Percentiles rank a stretch among this genome's conserved stretches.
phyloP scores from a whole-genome alignment of 2,888 invertebrate species.

The Quadroppia sp. region DNA sequence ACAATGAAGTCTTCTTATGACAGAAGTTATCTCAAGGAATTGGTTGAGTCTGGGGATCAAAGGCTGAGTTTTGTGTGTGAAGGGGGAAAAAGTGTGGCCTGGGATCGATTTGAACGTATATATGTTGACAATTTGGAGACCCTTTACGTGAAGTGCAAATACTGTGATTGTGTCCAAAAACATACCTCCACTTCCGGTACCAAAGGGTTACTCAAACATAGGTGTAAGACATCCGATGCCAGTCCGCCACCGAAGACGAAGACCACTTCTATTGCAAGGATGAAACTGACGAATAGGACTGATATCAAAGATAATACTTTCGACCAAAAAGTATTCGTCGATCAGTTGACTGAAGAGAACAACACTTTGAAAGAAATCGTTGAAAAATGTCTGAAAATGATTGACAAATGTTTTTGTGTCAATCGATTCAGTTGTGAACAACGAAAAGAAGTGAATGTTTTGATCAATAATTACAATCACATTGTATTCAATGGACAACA shows the following conservation, averaged over 20 bases:
- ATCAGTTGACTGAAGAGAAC: neutral
- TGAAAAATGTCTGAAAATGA: slow-evolving; percentile 27
- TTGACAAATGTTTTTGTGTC: slow-evolving; percentile 26
- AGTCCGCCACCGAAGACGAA: neutral
- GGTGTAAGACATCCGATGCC: neutral
- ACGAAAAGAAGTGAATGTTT: slow-evolving; percentile 26
- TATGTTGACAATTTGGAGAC: neutral
- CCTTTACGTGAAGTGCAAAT: slow-evolving; percentile 15
- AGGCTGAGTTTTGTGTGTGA: slow-evolving; percentile 11
- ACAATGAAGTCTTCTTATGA: neutral
- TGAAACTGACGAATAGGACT: neutral
- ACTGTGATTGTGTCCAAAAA: neutral
- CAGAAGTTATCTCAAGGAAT: neutral
- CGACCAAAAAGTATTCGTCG: neutral
- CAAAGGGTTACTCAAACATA: neutral
- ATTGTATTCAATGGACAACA: neutral
- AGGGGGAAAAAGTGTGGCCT: slow-evolving; percentile 14
- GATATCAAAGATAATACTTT: neutral
- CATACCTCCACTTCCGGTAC: neutral
- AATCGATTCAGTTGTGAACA: slow-evolving; percentile 12
- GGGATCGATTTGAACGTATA: slow-evolving; percentile 26
- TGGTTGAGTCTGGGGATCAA: neutral
- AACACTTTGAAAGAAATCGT: slow-evolving; percentile 16
- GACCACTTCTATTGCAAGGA: neutral
- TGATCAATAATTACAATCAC: slow-evolving; percentile 17